A percentile compares a stretch with the other conserved stretches of the same genome.
Conservation (phyloP, 2,113 vertebrate species). For the Saimiri boliviensis region DNA sequence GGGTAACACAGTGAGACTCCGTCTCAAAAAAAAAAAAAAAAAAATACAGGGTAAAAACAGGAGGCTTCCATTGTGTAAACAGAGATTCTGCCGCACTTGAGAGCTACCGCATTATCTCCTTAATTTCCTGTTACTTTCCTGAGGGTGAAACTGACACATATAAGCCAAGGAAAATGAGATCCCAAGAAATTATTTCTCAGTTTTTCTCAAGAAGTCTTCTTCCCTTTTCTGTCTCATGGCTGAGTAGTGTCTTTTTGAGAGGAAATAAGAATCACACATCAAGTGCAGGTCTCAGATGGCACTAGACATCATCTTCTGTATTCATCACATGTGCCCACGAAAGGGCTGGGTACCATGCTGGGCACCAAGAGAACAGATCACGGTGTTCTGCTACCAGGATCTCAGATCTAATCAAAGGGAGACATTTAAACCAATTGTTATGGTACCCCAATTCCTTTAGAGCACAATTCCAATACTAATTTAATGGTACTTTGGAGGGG, state of each 20-base stretch:
- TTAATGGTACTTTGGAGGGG: too few species aligned
- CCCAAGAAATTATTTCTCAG: background rate
- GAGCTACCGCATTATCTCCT: fast-evolving
- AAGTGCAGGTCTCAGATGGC: background rate
- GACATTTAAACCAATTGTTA: background rate
- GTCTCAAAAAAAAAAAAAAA: too few species aligned
- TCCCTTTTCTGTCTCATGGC: background rate
- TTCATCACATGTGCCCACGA: fast-evolving
- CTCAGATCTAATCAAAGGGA: background rate
- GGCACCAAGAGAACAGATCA: too few species aligned
- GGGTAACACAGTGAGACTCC: too few species aligned
- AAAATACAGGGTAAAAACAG: fast-evolving
- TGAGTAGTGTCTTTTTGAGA: background rate
- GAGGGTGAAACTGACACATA: background rate
- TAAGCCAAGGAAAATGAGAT: background rate
- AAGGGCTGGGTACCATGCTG: background rate
- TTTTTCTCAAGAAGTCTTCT: background rate
- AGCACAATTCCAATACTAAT: background rate
- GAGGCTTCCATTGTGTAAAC: fast-evolving
- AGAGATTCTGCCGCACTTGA: background rate
- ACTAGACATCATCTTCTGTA: fast-evolving
- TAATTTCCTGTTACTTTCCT: background rate
- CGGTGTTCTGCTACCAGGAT: background rate
- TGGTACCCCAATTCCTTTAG: background rate
- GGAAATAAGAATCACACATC: too few species aligned